Conservation (phyloP, 2,888 invertebrate genomes). For the Dascillus cervinus region DNA sequence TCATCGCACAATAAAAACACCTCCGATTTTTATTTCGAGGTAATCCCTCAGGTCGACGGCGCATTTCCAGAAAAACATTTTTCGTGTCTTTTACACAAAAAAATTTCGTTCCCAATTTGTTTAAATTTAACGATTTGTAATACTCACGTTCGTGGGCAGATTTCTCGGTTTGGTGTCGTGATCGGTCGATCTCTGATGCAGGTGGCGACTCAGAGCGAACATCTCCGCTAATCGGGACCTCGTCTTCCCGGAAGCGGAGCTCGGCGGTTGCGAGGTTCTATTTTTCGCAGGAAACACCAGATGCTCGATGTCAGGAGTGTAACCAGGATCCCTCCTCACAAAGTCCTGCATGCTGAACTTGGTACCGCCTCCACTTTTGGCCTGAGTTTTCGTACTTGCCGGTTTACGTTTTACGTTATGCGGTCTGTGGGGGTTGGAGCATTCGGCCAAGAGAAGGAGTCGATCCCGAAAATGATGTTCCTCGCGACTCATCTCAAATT, state of each 20-base stretch:
- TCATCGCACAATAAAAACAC: too few relatives aligned
- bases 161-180: slow-evolving; percentile 31
- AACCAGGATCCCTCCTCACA: slow-evolving; percentile 45
- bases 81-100: too few relatives aligned
- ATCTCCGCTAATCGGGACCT: slow-evolving; percentile 48
- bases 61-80: too few relatives aligned
- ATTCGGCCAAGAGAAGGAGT: slow-evolving; percentile 46
- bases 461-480: slow-evolving; percentile 46
- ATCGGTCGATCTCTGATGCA: slow-evolving; percentile 38
- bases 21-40: too few relatives aligned
- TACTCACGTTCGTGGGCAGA: slow-evolving; percentile 33
- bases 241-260: slow-evolving; percentile 29
- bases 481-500: slow-evolving; percentile 41
- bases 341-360: slow-evolving; percentile 40
- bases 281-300: slow-evolving; percentile 48
- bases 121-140: background rate
- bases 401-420: slow-evolving; percentile 37
- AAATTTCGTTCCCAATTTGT: background rate
- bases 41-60: too few relatives aligned
- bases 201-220: slow-evolving; percentile 43
- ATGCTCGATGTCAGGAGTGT: slow-evolving; percentile 51
- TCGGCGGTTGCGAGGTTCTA: slow-evolving; percentile 38
- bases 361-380: slow-evolving; percentile 19
- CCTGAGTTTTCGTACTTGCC: slow-evolving; percentile 10
- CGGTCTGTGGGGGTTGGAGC: slow-evolving; percentile 35